Evolutionary conservation across 1,140 invertebrate genomes (phyloP), one percentile per base, ranked within the genome.

Genomic region (Chionoecetes opilio): DNA sequence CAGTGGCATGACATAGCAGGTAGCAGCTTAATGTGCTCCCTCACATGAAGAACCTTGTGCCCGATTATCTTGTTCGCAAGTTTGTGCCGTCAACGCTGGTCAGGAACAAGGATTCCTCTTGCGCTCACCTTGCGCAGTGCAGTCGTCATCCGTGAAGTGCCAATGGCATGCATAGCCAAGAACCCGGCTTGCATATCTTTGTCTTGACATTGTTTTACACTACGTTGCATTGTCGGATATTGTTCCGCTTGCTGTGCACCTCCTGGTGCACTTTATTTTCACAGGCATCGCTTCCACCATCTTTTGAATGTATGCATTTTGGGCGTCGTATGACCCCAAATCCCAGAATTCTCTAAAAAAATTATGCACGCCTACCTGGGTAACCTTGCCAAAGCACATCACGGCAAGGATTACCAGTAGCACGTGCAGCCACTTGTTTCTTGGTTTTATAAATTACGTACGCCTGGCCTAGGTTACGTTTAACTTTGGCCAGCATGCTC

Each of bases 221-320:
- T 6, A 88, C 41, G n/a, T 53, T 31, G n/a, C 86, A 92, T 2
- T 95, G 93, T 6, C 14, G 14, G 14, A 14, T 96, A 92, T 35
- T 38, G 53, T 21, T 63, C 21, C 53, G 17, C 21, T 63, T 63
- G 53, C 53, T 63, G 6, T 63, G 53, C 26, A 3, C 53, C 53
- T 63, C 53, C 53, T 63, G 5, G 53, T 63, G 26, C 14, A 14
- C 38, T 41, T 41, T 41, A 3, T 41, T 41, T 41, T 41, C 38
- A 41, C 38, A 6, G 38, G 38, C 3, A 41, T 14, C 14, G 14
- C 38, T 41, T 41, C 38, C 38, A 41, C 38, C 38, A 41, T 41
- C 14, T 41, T 41, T 14, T 41, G 38, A 41, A 41, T 41, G 38
- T 41, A 41, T 41, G 38, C 38, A 41, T 41, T 41, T 14, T 41